Conservation (phyloP, 2,113 vertebrate genomes). For the Phodopus roborovskii region DNA sequence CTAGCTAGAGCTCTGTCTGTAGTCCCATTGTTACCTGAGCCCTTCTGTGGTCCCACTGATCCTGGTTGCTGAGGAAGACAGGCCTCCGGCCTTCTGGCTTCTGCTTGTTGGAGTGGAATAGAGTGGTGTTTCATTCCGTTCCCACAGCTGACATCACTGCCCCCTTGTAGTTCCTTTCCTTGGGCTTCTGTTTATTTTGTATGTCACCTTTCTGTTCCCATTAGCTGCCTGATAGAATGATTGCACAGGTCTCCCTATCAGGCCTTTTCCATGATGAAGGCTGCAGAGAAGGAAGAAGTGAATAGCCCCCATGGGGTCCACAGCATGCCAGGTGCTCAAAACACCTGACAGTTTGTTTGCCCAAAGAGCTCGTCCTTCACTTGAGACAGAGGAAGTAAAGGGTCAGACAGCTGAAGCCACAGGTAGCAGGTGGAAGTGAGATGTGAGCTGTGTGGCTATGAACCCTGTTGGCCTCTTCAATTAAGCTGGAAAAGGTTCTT, state of each 20-base stretch:
- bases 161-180: neutral
- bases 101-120: neutral
- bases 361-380: neutral
- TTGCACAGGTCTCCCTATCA: neutral
- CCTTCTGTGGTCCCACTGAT: neutral
- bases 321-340: neutral
- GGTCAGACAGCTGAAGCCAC: neutral
- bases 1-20: neutral
- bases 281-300: neutral
- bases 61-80: neutral
- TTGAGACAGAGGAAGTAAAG: constrained; percentile 36
- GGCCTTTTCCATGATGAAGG: neutral
- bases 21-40: neutral
- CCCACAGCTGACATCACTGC: neutral
- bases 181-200: neutral
- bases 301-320: neutral
- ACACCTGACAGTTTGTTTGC: neutral
- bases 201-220: neutral
- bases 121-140: too few relatives aligned
- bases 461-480: neutral
- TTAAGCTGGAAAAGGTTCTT: neutral
- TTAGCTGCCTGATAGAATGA: neutral
- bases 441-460: neutral
- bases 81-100: neutral
- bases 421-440: neutral